Conservation (phyloP, 2,797 vertebrate species). For the Zalophus californianus region DNA sequence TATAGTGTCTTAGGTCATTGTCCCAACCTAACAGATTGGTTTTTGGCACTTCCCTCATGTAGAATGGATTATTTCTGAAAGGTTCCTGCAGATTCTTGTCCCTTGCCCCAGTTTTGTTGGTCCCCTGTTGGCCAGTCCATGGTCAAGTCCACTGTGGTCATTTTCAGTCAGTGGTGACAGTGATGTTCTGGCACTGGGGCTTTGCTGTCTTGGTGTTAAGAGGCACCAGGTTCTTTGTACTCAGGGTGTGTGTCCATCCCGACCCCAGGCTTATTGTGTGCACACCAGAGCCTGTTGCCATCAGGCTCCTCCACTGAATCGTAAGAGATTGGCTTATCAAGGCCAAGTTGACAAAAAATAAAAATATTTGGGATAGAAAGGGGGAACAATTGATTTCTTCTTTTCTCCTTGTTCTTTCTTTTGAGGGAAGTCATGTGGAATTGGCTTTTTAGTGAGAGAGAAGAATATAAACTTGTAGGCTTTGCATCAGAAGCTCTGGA, state of each 20-base stretch:
- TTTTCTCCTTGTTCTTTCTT: background rate
- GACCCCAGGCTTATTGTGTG: background rate
- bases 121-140: background rate
- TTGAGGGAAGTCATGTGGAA: background rate
- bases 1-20: background rate
- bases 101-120: background rate
- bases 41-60: background rate
- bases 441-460: background rate
- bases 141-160: background rate
- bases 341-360: constrained; percentile 39
- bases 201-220: background rate
- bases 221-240: background rate
- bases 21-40: background rate
- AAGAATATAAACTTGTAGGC: background rate
- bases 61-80: background rate
- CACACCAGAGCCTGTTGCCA: background rate
- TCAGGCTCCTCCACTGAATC: constrained; percentile 45
- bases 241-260: background rate
- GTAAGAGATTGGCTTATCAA: constrained; percentile 53
- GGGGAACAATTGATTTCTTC: background rate
- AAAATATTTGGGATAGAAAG: constrained; percentile 53
- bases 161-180: background rate
- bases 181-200: background rate
- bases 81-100: background rate
- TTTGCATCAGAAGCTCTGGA: background rate